phyloP scores from a whole-genome alignment of 2,797 vertebrate species.

The Enteromius afrohamiltoni region DNA sequence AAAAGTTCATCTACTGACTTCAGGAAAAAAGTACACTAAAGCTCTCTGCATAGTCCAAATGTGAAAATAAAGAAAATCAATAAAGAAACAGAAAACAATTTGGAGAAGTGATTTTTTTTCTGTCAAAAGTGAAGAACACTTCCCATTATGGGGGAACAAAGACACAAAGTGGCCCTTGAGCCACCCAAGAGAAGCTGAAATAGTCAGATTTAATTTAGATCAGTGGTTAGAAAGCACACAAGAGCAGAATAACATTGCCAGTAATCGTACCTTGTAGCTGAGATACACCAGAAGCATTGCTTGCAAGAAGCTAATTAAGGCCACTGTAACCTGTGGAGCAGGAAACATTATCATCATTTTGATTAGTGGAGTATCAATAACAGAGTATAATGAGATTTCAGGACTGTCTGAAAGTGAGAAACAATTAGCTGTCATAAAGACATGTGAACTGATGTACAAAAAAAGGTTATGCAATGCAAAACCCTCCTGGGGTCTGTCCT shows the following conservation, averaged over 20 bases:
- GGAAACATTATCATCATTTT: slow-evolving; percentile 31
- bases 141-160: neutral
- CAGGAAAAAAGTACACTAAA: neutral
- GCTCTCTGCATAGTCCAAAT: neutral
- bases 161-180: neutral
- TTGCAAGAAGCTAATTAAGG: slow-evolving; percentile 87
- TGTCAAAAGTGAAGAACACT: neutral
- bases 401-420: neutral
- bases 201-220: neutral
- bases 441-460: neutral
- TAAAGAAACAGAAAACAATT: slow-evolving; percentile 13
- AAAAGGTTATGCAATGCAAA: neutral
- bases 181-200: neutral
- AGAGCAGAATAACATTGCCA: neutral
- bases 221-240: neutral
- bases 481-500: slow-evolving; percentile 8
- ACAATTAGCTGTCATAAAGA: slow-evolving; percentile 3
- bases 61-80: neutral
- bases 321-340: slow-evolving; percentile 79
- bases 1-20: neutral
- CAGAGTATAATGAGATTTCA: neutral
- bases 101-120: neutral
- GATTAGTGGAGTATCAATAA: slow-evolving; percentile 3
- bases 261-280: slow-evolving; percentile 83
- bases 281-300: slow-evolving; percentile 87